Evolutionary conservation across 1,140 invertebrate species (phyloP).

Genomic region (Pseudachorutes palmiensis): DNA sequence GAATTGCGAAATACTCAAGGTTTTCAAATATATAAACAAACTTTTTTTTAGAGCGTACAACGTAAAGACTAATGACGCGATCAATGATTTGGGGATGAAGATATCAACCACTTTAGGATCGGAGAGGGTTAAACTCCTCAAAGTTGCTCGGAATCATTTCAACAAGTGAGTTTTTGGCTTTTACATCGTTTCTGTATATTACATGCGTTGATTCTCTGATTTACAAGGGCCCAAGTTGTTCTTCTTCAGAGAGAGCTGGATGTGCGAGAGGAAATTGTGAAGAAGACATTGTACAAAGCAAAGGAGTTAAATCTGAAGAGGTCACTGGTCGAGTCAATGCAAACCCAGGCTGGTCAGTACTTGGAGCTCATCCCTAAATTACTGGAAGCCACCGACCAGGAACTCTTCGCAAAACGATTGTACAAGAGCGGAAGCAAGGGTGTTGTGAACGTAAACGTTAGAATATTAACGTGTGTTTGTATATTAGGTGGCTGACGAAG

Average conservation of each 20-base stretch:
- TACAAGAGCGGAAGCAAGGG: not conserved
- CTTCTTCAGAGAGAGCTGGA: not conserved
- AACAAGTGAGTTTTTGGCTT: not conserved
- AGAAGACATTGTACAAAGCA: not conserved
- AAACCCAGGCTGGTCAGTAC: not conserved
- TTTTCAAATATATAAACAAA: not conserved
- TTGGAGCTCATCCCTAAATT: not conserved
- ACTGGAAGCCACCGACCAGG: not conserved
- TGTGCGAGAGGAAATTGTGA: not conserved
- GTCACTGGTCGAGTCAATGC: not conserved
- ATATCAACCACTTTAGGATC: not conserved
- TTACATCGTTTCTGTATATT: not conserved
- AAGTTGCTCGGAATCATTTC: not conserved
- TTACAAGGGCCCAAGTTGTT: not conserved
- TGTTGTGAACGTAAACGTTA: not conserved
- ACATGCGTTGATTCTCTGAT: not conserved
- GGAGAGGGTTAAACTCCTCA: not conserved
- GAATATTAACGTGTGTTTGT: not conserved
- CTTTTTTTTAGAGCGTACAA: not conserved
- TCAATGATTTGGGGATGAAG: not conserved
- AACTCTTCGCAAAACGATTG: not conserved
- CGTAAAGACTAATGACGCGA: not conserved
- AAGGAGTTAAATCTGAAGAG: not conserved
- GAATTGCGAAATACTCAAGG: not conserved
- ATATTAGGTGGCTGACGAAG: conserved; percentile 1